These are phyloP conservation scores for Siphlonurus alternatus DNA, from an alignment of 2,888 invertebrate genomes.

Conservation along the genomic window DNA sequence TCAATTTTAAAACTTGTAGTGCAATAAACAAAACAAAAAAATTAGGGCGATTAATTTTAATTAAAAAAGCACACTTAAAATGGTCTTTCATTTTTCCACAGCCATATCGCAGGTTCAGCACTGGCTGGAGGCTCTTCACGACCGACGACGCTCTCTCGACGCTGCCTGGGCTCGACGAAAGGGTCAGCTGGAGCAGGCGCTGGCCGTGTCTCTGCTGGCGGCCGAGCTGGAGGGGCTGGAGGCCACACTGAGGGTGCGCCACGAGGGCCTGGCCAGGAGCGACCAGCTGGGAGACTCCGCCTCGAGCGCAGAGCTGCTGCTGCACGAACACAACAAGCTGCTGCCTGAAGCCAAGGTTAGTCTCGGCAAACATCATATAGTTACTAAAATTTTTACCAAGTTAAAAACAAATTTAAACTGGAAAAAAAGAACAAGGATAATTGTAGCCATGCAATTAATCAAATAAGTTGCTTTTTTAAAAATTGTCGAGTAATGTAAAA, in stretches of 20 bases:
- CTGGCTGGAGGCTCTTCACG: constrained; percentile 59
- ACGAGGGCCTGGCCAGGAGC: constrained; percentile 35
- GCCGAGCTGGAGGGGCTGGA: constrained; percentile 50
- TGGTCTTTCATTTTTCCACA: too few species aligned
- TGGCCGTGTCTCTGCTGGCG: constrained; percentile 54
- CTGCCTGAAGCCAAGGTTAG: constrained; percentile 48
- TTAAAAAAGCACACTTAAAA: too few species aligned
- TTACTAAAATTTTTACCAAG: not conserved
- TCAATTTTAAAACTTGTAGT: too few species aligned
- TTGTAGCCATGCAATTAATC: too few species aligned
- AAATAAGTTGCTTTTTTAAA: too few species aligned
- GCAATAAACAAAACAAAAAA: too few species aligned
- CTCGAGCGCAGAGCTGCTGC: constrained; percentile 44
- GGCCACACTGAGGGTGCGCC: constrained; percentile 35
- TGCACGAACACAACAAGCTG: constrained; percentile 49
- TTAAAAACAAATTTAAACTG: not conserved
- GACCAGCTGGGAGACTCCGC: constrained; percentile 55
- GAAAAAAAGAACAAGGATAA: not conserved
- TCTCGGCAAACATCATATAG: not conserved
- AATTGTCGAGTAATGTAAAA: too few species aligned
- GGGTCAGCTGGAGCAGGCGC: constrained; percentile 58
- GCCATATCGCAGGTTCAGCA: constrained; percentile 52
- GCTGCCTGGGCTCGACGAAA: constrained; percentile 48
- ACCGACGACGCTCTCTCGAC: constrained; percentile 54
- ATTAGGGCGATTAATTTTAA: too few species aligned